phyloP scores from a whole-genome alignment of 37 sponge, comb jelly and placozoan genomes.

The Oopsacas minuta region DNA sequence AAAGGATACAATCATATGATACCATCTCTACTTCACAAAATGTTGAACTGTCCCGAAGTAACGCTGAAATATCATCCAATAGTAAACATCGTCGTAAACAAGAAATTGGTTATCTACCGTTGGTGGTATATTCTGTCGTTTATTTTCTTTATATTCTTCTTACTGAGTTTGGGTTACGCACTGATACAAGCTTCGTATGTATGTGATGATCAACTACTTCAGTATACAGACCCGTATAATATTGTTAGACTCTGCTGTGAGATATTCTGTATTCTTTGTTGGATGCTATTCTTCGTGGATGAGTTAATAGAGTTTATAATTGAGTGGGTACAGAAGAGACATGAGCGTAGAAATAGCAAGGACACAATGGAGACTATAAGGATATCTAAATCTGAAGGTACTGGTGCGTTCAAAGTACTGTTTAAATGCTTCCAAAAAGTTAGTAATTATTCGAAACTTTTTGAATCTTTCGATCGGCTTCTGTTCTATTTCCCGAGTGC shows the following conservation, averaged over 20 bases:
- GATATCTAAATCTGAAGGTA: not conserved
- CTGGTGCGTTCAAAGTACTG: not conserved
- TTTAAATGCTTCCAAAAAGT: not conserved
- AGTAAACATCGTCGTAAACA: not conserved
- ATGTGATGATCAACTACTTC: not conserved
- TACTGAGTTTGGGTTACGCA: not conserved
- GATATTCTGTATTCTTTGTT: not conserved
- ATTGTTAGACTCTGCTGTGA: not conserved
- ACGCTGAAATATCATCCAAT: not conserved
- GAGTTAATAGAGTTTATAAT: conserved; percentile 10
- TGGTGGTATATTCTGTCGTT: conserved; percentile 6
- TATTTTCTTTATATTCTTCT: not conserved
- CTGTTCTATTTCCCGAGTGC: not conserved
- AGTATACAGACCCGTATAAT: not conserved
- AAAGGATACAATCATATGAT: not conserved
- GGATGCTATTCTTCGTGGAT: not conserved
- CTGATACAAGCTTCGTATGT: not conserved
- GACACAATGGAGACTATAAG: not conserved
- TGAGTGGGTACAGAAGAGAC: not conserved
- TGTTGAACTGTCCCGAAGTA: not conserved
- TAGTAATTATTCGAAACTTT: not conserved
- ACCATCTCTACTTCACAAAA: not conserved
- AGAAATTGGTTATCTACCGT: conserved; percentile 11
- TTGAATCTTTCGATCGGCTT: not conserved
- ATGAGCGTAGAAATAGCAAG: not conserved